Conservation (phyloP, 2,113 vertebrate species). For the Rhea pennata region DNA sequence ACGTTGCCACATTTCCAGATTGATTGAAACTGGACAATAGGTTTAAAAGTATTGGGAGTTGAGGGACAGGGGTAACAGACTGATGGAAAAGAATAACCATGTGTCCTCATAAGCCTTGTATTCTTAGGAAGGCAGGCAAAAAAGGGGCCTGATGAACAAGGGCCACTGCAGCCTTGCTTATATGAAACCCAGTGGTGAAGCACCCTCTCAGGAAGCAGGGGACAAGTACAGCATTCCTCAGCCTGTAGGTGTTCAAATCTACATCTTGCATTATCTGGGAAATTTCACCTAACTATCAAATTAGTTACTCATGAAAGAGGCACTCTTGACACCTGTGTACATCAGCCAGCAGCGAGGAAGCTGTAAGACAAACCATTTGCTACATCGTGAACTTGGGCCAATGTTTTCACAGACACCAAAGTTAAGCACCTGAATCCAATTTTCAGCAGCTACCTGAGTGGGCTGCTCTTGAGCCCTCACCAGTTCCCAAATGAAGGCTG, state of each 20-base stretch:
- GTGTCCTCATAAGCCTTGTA: neutral
- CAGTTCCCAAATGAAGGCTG: neutral
- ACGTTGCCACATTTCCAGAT: neutral
- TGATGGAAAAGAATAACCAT: neutral
- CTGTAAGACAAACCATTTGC: neutral
- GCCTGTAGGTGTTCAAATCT: neutral
- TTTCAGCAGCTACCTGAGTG: neutral
- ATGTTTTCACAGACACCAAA: neutral
- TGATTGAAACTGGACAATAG: neutral
- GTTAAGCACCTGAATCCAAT: conserved; percentile 33
- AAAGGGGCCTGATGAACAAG: neutral
- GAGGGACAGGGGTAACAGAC: neutral
- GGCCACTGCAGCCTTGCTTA: neutral
- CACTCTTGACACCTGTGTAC: neutral
- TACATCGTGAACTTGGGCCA: neutral
- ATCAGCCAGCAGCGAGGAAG: neutral
- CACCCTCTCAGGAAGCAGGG: neutral
- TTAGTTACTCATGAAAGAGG: neutral
- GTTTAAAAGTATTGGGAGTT: neutral
- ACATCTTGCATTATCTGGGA: neutral
- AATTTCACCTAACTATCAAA: conserved; percentile 11
- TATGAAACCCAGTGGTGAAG: neutral
- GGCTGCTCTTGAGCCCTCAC: neutral
- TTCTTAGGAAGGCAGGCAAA: neutral
- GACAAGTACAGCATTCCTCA: neutral